Evolutionary conservation across 2,888 invertebrate species (phyloP), one percentile per base, ranked within the genome.

Genomic region (Notocelia uddmanniana): DNA sequence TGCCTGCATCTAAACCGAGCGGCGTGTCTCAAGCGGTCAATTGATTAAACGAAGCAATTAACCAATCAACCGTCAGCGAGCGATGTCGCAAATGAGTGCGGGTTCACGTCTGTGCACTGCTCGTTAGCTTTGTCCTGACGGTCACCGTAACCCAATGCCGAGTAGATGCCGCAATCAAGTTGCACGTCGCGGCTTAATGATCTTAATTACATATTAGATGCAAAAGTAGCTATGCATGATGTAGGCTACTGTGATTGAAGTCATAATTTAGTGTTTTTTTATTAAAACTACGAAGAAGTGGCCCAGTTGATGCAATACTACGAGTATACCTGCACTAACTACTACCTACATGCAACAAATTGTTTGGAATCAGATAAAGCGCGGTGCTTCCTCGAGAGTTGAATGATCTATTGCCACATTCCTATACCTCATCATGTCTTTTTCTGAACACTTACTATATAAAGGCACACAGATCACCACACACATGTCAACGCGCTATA

Each of bases 31-130:
- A 87, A 86, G 85, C 90, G 91, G 88, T 88, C 92, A 93, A 93
- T 93, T 93, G 93, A 92, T 93, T 92, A 93, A 93, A 93, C 92
- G 91, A 90, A 92, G 89, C 93, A 93, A 93, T 93, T 93, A 93
- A 92, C 83, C 90, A 93, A 93, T 93, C 92, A 92, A 89, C 84
- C 89, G 81, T 88, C 89, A 85, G 86, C 84, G 83, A 86, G 81
- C 85, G 85, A 88, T 88, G 90, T 91, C 91, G 91, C 92, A 90
- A 91, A 91, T 90, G 91, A 91, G 87, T 87, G 88, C 86, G 84
- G 88, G 87, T 86, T 87, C 83, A 84, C 87, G 86, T 87, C 86
- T 87, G 89, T 84, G 84, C 78, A 73, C 74, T 73, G 78, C 77
- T 80, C 76, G 79, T 79, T 79, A 79, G 76, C 74, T 74, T 76